Conservation (phyloP, 2,113 vertebrate genomes). For the Zosterops hypoxanthus region DNA sequence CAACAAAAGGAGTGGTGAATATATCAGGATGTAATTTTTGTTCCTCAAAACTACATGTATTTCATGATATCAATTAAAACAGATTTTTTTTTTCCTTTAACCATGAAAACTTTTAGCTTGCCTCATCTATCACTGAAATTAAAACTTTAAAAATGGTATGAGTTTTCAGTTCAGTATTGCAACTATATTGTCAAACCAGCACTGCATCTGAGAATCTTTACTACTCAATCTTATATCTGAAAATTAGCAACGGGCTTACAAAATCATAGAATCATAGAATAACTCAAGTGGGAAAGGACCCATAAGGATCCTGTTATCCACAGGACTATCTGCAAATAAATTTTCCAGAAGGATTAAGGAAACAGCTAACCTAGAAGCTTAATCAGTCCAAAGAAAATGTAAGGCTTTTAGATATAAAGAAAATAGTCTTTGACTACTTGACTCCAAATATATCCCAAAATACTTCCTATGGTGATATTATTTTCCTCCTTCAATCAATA, state of each 20-base stretch:
- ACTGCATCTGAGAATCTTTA: not conserved
- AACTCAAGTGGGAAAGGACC: not conserved
- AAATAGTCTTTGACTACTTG: not conserved
- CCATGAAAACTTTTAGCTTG: not conserved
- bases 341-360: not conserved
- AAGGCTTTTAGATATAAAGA: not conserved
- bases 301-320: not conserved
- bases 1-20: not conserved
- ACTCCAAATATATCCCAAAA: not conserved
- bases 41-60: not conserved
- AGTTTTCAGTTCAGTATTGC: not conserved
- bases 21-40: not conserved
- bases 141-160: not conserved
- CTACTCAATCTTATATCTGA: not conserved
- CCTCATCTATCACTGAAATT: not conserved
- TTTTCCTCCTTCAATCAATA: not conserved
- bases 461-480: not conserved
- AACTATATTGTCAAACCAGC: not conserved
- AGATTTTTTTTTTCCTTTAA: not conserved
- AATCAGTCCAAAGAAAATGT: not conserved
- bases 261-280: not conserved
- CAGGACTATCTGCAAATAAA: not conserved
- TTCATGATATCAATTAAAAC: not conserved
- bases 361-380: not conserved
- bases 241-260: not conserved